Evolutionary conservation across 2,888 invertebrate species (phyloP).

Genomic region (Pheosia gnoma): DNA sequence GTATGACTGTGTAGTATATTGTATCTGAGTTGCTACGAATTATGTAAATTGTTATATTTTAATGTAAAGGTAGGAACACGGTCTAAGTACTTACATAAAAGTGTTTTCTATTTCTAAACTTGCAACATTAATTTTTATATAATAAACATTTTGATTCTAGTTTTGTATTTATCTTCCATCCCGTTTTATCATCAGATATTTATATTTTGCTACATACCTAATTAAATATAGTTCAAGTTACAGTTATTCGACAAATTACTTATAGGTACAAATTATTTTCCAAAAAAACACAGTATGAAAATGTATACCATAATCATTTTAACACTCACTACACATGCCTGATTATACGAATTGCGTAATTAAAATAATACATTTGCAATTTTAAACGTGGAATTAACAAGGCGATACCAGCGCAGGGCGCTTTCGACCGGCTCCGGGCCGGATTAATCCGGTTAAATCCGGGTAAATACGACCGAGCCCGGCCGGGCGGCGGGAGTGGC

Average conservation of each 20-base stretch:
- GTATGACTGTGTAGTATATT: conserved; percentile 11
- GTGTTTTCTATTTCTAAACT: neutral
- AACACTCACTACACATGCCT: conserved; percentile 11
- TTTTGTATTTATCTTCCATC: no score
- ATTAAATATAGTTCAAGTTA: no score
- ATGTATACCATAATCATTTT: conserved; percentile 6
- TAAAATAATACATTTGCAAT: conserved; percentile 66
- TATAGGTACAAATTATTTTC: neutral
- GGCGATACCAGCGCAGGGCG: conserved; percentile 73
- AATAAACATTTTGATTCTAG: no score
- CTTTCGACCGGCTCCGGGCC: conserved; percentile 57
- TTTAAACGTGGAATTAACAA: conserved; percentile 76
- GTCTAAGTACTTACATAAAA: neutral
- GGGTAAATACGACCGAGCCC: conserved; percentile 58
- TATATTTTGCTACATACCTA: no score
- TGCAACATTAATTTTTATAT: neutral
- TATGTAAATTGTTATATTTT: neutral
- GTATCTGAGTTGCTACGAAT: neutral
- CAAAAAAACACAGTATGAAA: neutral
- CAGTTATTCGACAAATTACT: no score
- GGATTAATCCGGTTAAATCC: conserved; percentile 70
- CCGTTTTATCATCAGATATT: no score
- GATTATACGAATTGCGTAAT: conserved; percentile 37
- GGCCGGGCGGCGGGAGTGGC: conserved; percentile 53
- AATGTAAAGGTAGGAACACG: neutral